Evolutionary conservation across 2,113 vertebrate genomes (phyloP).

Genomic region (Sialia sialis): DNA sequence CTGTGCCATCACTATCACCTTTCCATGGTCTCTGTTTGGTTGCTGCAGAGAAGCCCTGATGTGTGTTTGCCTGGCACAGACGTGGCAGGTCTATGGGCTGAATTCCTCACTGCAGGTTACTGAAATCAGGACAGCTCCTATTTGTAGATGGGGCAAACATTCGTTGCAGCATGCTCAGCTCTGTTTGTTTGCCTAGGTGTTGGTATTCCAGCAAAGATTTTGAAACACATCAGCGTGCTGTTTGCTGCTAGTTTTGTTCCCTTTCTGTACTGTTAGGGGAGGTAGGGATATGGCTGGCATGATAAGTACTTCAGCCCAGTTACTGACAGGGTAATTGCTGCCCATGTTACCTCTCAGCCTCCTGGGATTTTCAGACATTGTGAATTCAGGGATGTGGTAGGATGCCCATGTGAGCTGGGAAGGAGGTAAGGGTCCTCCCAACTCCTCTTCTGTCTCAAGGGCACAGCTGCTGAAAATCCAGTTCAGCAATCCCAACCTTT

Average conservation of each 20-base stretch:
- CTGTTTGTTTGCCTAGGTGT: conserved; percentile 44
- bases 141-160: conserved; percentile 36
- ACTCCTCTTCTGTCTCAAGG: background rate
- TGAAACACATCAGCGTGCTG: background rate
- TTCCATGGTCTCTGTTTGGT: background rate
- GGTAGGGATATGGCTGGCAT: background rate
- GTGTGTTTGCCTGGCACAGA: background rate
- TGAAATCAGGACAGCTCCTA: background rate
- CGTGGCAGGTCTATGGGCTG: background rate
- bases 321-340: background rate
- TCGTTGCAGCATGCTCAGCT: background rate
- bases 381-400: background rate
- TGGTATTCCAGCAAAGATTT: conserved; percentile 28
- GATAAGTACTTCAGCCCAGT: background rate
- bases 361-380: background rate
- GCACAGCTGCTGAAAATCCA: background rate
- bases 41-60: background rate
- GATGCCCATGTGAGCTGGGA: background rate
- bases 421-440: background rate
- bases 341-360: background rate
- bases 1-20: background rate
- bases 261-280: background rate
- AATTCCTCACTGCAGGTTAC: conserved; percentile 40
- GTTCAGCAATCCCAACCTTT: background rate
- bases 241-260: background rate